phyloP scores from a whole-genome alignment of 2,888 invertebrate species.

The Nineta flava region DNA sequence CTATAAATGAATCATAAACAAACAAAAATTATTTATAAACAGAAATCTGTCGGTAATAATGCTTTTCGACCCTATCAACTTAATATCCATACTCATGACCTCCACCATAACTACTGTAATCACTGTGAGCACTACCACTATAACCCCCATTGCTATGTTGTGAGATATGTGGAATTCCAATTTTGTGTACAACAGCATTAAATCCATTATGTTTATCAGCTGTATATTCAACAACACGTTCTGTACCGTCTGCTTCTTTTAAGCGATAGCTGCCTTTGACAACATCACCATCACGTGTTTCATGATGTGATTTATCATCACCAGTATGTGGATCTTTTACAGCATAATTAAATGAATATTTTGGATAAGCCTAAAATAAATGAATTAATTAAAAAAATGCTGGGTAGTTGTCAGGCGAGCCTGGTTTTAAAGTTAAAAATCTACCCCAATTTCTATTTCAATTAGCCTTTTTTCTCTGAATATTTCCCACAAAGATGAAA shows the following conservation, averaged over 20 bases:
- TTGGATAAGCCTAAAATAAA: conserved; percentile 34
- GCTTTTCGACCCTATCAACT: background rate
- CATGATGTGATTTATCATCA: conserved; percentile 40
- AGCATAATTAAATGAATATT: conserved; percentile 40
- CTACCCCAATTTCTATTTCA: no score
- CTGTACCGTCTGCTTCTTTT: conserved; percentile 38
- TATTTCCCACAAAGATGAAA: no score
- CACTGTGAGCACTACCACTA: conserved; percentile 8
- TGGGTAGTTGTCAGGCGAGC: no score
- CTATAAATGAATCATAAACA: background rate
- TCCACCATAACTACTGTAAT: conserved; percentile 15
- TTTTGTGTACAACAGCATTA: conserved; percentile 39
- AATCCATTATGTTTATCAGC: conserved; percentile 42
- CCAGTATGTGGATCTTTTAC: conserved; percentile 43
- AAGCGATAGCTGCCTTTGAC: conserved; percentile 43
- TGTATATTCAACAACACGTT: conserved; percentile 40
- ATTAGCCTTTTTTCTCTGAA: no score
- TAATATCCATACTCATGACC: conserved; percentile 13
- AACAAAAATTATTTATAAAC: no score
- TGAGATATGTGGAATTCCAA: conserved; percentile 29
- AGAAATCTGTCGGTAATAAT: no score
- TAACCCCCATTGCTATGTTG: conserved; percentile 12
- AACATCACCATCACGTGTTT: conserved; percentile 43
- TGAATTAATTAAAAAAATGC: background rate
- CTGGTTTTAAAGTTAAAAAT: background rate